Evolutionary conservation across 2,113 vertebrate species (phyloP).

Genomic region (Bothrops jararaca): DNA sequence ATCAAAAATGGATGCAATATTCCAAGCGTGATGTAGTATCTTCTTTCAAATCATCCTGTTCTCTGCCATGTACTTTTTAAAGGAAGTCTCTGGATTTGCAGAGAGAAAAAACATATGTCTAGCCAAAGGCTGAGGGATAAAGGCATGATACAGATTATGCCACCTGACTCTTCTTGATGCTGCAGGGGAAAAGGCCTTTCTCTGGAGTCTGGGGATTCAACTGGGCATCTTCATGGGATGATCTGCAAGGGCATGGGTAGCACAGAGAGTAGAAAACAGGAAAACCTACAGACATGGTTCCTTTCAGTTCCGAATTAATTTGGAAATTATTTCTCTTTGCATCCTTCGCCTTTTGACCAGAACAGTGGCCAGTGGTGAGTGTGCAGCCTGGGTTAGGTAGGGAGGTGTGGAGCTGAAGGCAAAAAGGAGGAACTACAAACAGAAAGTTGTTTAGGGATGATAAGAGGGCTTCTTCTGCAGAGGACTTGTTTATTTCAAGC

Average conservation of each 20-base stretch:
- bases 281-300: neutral
- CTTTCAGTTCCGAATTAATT: neutral
- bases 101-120: neutral
- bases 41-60: neutral
- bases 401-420: neutral
- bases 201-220: neutral
- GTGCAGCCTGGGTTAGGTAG: neutral
- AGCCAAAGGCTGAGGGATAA: neutral
- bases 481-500: conserved; percentile 18
- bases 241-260: neutral
- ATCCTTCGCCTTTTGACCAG: neutral
- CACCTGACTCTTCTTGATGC: neutral
- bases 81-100: neutral
- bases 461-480: neutral
- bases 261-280: neutral
- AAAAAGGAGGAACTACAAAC: conserved; percentile 14
- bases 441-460: conserved; percentile 11
- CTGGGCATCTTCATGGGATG: neutral
- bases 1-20: neutral
- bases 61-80: neutral
- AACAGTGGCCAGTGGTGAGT: no score
- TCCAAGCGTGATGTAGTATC: neutral
- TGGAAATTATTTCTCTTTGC: neutral
- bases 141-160: neutral
- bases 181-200: neutral